phyloP scores from a whole-genome alignment of 1,140 invertebrate genomes.

The Bombus haemorrhoidalis region DNA sequence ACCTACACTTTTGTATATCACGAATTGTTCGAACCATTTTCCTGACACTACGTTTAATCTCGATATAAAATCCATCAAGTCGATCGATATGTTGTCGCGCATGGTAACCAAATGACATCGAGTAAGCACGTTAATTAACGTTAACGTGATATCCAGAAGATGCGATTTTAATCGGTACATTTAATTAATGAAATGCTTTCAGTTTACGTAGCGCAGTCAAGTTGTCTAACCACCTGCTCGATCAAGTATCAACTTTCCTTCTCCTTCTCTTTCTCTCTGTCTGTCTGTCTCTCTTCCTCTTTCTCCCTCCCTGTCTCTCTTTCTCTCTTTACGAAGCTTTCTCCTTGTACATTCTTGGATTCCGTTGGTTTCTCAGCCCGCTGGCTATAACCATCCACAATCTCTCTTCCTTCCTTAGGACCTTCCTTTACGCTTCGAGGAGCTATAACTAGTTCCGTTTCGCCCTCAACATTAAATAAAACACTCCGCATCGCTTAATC shows the following conservation, averaged over 20 bases:
- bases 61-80: not conserved
- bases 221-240: constrained; percentile 50
- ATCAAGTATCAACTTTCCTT: constrained; percentile 29
- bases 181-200: constrained; percentile 46
- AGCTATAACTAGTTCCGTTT: constrained; percentile 50
- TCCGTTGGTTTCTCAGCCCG: constrained; percentile 38
- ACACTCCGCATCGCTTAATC: constrained; percentile 28
- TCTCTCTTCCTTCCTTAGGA: not conserved
- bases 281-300: too few species aligned
- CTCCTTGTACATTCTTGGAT: constrained; percentile 16
- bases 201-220: constrained; percentile 35
- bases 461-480: constrained; percentile 37
- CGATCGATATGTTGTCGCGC: not conserved
- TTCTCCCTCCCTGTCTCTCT: not conserved
- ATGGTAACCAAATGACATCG: not conserved
- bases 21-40: not conserved
- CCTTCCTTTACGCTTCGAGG: constrained; percentile 21
- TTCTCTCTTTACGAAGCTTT: not conserved
- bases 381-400: constrained; percentile 1
- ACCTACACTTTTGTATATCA: not conserved
- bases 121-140: constrained; percentile 13
- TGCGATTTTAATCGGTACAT: constrained; percentile 40
- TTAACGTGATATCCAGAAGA: not conserved
- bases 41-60: not conserved
- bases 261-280: not conserved